Evolutionary conservation across 2,888 invertebrate genomes (phyloP).

Genomic region (Meteorus cinctellus): DNA sequence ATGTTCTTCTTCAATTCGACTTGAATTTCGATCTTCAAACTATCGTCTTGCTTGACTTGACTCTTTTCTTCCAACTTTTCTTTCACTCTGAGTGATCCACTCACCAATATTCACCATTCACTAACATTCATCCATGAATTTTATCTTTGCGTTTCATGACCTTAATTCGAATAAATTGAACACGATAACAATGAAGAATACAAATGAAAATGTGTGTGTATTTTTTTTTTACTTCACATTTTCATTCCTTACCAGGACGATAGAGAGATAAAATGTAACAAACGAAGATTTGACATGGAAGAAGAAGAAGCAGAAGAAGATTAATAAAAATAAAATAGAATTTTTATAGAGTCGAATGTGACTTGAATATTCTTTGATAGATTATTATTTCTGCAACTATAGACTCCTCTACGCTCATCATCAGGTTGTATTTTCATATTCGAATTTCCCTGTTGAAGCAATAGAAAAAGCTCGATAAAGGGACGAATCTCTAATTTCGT

Average conservation of each 20-base stretch:
- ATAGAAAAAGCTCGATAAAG: not conserved
- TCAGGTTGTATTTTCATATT: not conserved
- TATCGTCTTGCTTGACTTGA: slow-evolving; percentile 1
- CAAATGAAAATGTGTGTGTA: not conserved
- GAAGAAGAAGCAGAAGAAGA: not conserved
- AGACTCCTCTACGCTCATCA: not conserved
- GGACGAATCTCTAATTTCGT: slow-evolving; percentile 22
- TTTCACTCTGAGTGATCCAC: slow-evolving; percentile 11
- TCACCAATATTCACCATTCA: slow-evolving; percentile 13
- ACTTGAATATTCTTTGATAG: not conserved
- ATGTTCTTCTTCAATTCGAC: slow-evolving; percentile 16
- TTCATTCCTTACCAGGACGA: not conserved
- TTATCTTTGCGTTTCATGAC: slow-evolving; percentile 22
- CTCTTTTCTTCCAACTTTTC: slow-evolving; percentile 17
- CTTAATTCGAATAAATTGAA: slow-evolving; percentile 29
- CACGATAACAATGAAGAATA: slow-evolving; percentile 13
- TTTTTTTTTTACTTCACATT: not conserved
- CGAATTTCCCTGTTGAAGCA: not conserved
- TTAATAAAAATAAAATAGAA: not conserved
- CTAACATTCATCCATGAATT: slow-evolving; percentile 22
- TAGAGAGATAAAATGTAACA: not conserved
- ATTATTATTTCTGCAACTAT: not conserved
- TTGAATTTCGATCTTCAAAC: slow-evolving; percentile 16
- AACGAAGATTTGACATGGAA: not conserved
- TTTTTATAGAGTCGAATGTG: not conserved